These are phyloP conservation scores for Spheniscus mendiculus DNA, from an alignment of 2,113 vertebrate species.

Conservation along the genomic window DNA sequence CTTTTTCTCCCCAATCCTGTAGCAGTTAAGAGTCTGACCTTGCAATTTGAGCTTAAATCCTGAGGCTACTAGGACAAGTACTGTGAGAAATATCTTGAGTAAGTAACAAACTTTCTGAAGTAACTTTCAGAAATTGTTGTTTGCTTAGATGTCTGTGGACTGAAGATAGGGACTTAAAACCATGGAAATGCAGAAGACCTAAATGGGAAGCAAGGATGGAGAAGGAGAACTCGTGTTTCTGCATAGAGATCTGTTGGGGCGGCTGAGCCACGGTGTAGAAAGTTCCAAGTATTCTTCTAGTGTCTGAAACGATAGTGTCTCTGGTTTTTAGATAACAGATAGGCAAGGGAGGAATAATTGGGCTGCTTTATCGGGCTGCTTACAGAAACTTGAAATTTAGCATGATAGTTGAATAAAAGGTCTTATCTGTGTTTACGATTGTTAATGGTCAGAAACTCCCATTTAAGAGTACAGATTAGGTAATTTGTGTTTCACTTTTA, in stretches of 20 bases:
- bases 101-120: neutral
- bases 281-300: neutral
- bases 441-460: constrained; percentile 10
- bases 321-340: neutral
- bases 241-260: neutral
- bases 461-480: neutral
- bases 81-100: neutral
- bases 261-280: neutral
- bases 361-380: constrained; percentile 10
- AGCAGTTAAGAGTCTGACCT: neutral
- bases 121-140: neutral
- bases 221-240: neutral
- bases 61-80: neutral
- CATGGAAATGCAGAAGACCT: neutral
- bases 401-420: neutral
- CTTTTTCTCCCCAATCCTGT: neutral
- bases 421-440: neutral
- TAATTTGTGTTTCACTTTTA: neutral
- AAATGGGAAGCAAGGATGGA: neutral
- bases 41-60: neutral
- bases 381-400: constrained; percentile 14
- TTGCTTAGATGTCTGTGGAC: neutral
- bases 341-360: neutral
- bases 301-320: neutral
- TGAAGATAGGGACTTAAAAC: neutral